Evolutionary conservation across 2,113 vertebrate genomes (phyloP).

Genomic region (Neoarius graeffei): DNA sequence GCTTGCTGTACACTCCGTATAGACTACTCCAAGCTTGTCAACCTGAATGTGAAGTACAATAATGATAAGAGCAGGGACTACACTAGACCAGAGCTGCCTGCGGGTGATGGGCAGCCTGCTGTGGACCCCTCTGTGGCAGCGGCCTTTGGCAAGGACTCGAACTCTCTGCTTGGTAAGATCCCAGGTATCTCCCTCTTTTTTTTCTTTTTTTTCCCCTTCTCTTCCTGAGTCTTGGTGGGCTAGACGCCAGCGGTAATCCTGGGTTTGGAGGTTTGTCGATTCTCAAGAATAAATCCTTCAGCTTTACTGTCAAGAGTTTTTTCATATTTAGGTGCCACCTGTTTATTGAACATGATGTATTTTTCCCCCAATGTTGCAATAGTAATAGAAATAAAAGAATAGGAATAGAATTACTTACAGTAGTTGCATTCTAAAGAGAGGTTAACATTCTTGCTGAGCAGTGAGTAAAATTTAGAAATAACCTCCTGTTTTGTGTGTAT

Average conservation of each 20-base stretch:
- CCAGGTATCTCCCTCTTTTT: slow-evolving; percentile 70
- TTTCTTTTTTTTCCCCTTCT: slow-evolving; percentile 51
- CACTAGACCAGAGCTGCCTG: slow-evolving; percentile 93
- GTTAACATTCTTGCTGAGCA: neutral
- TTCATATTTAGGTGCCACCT: neutral
- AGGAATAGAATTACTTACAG: neutral
- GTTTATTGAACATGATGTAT: neutral
- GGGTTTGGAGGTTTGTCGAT: neutral
- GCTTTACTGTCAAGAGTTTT: neutral
- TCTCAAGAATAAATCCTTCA: neutral
- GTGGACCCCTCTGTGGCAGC: slow-evolving; percentile 86
- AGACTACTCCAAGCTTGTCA: slow-evolving; percentile 98
- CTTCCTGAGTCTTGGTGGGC: neutral
- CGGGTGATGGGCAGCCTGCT: slow-evolving; percentile 91
- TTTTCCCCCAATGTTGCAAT: neutral
- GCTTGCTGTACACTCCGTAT: slow-evolving; percentile 97
- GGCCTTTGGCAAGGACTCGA: slow-evolving; percentile 92
- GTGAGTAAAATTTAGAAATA: neutral
- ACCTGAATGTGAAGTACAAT: slow-evolving; percentile 99
- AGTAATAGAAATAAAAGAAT: neutral
- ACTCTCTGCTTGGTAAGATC: slow-evolving; percentile 92
- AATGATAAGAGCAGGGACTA: slow-evolving; percentile 98
- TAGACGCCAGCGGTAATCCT: neutral
- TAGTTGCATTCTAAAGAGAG: neutral
- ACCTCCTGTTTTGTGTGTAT: no score